Evolutionary conservation across 2,888 invertebrate genomes (phyloP), one percentile per base, ranked within the genome.

Genomic region (Anagyrus pseudococci): DNA sequence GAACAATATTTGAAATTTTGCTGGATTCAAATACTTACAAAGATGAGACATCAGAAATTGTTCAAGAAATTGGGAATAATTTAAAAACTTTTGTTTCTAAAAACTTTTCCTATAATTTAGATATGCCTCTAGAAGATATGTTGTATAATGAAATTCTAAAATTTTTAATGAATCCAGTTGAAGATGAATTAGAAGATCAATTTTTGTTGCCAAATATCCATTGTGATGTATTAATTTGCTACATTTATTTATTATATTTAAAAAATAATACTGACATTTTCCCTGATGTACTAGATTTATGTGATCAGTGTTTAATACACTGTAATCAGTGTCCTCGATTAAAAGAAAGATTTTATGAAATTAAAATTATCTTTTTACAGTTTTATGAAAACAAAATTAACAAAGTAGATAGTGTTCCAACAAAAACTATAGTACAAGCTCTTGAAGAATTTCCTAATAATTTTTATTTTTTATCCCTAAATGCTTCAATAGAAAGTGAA

Each of bases 381-480:
- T 62, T 78, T 41, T 69, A 72, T 60, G 56, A 60, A 47, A 69
- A 73, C 50, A 68, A 65, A 63, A 62, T 52, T 23, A 53, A 56
- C 15, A 60, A 69, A 7, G 29, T 55, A 33, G 56, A 57, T 19
- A 50, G 52, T 20, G 20, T 47, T 48, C 67, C 77, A 26, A 70
- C 68, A 58, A 55, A 68, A 23, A 68, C 67, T 47, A n/a, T 78
- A 20, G 62, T 68, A 22, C 62, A 65, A 53, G 73, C 73, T 57
- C 69, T 79, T 61, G 49, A 70, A 7, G 49, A 80, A 29, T 88
- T 84, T 75, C 87, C 88, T 0, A 84, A 86, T 64, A 89, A 89
- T 77, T 78, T 87, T 54, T 83, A 82, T 62, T 73, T 88, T 8
- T 75, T 88, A 25, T 83, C 85, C 33, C 77, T 83, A 19, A 75